Percentiles rank a stretch among this genome's conserved stretches.
These are phyloP conservation scores for Phorcus lineatus DNA, from an alignment of 2,888 invertebrate genomes.

Conservation along the genomic window DNA sequence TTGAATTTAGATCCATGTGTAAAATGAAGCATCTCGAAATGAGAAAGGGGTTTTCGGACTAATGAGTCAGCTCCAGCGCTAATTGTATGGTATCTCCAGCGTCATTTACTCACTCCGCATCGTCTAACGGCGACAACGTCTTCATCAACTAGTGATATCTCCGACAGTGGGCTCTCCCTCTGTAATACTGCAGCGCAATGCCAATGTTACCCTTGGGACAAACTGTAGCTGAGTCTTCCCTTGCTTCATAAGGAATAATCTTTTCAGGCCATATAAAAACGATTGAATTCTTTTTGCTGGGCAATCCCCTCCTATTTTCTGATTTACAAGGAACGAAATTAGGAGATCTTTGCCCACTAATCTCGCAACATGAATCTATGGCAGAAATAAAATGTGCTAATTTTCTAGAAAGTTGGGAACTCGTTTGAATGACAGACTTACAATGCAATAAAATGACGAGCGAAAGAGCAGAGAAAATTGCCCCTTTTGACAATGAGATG, in stretches of 20 bases:
- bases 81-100: neutral
- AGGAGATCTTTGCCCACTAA: slow-evolving; percentile 12
- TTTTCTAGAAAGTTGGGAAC: neutral
- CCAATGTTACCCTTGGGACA: neutral
- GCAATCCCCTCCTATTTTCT: neutral
- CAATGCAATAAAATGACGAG: slow-evolving; percentile 8
- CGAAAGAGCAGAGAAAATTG: neutral
- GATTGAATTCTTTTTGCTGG: slow-evolving; percentile 1
- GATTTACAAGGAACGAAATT: neutral
- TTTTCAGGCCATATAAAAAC: slow-evolving; percentile 20
- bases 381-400: neutral
- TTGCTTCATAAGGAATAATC: neutral
- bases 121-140: neutral
- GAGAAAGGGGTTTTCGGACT: neutral
- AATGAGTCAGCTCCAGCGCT: slow-evolving; percentile 15
- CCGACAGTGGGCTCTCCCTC: neutral
- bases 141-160: slow-evolving; percentile 1
- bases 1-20: slow-evolving; percentile 21
- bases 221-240: neutral
- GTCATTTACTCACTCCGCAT: too few species aligned
- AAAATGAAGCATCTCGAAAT: slow-evolving; percentile 8
- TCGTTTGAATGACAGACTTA: slow-evolving; percentile 22
- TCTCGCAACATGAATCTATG: neutral
- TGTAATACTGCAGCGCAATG: neutral
- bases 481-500: neutral